Evolutionary conservation across 2,797 vertebrate species (phyloP), one percentile per base, ranked within the genome.

Genomic region (Silurus aristotelis): DNA sequence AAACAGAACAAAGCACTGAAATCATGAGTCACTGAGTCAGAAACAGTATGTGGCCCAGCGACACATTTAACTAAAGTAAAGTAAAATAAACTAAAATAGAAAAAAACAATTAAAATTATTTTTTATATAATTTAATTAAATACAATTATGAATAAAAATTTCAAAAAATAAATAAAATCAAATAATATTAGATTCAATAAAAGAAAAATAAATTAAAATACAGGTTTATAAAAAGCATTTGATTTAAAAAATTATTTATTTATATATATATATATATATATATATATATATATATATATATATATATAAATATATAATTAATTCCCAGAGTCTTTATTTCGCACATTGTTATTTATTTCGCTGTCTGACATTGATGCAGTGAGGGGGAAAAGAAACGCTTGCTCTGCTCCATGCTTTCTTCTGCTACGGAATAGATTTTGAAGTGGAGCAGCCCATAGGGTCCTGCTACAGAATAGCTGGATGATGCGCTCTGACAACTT

Each of bases 11-110:
- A 86, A 68, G 56, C 86, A 84, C 38, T 80, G 83, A 92, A 93
- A 85, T 80, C 38, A 91, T 90, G 90, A 94, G 88, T 91, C 87
- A 81, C 27, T 77, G 82, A 91, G 31, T 31, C 31, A 31, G 31
- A 31, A 31, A 31, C 2, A 31, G 31, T 92, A 88, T 87, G 89
- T 89, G 90, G 91, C 92, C 90, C 82, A 84, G 88, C 89, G 91
- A 89, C 88, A 90, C 76, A 83, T 87, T 75, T 77, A 89, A 90
- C 89, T 87, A 85, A 92, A 89, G 82, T 76, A 80, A 4, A 9
- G 13, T 82, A 90, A 89, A 90, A 90, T 87, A 92, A 87, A 52
- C 48, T 52, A 31, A 73, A 88, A 89, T 87, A 91, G 61, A 88
- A 88, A 68, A 68, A 46, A 88, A 73, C 91, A 92, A 92, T 85